Evolutionary conservation across 1,140 invertebrate species (phyloP), one percentile per base, ranked within the genome.

Genomic region (Ostrea denselamellosa): DNA sequence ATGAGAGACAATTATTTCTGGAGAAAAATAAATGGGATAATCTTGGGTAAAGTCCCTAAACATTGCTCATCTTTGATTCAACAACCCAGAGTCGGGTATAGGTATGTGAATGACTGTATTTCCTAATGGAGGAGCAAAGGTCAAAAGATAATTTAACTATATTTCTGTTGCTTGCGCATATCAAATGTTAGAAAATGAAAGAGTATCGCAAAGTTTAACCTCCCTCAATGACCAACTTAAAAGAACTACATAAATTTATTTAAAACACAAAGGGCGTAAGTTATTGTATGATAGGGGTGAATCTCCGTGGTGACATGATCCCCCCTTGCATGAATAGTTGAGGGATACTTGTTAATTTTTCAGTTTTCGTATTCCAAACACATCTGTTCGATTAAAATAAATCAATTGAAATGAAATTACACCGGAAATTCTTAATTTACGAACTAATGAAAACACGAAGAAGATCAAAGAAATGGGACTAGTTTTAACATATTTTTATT

Each of bases 381-480:
- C 68, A 77, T 77, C 68, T 77, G 68, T 77, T 77, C 68, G 68
- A 77, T 77, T 77, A 77, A 77, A 77, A 77, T 77, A 77, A 77
- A 77, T 77, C 68, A 77, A 77, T 77, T 77, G 68, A 77, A 77
- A 77, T 77, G 68, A 77, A 77, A 77, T 77, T 77, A 77, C 68
- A 77, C 68, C 68, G 68, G 68, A 77, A 77, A 77, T 77, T 77
- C 68, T 77, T 77, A 77, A 77, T 77, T 77, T 77, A 77, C 68
- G 68, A 77, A 77, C 68, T 77, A 77, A 77, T 77, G 68, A 77
- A 77, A 77, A 77, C 68, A 77, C 28, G 68, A 8, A 77, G 68
- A 77, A 34, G 68, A 77, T 77, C 68, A 77, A 77, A 77, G 68
- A 77, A 25, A 34, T 14, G 25, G 68, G 68, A 77, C 68, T 77